Evolutionary conservation across 1,140 invertebrate genomes (phyloP), one percentile per base, ranked within the genome.

Genomic region (Apis dorsata): DNA sequence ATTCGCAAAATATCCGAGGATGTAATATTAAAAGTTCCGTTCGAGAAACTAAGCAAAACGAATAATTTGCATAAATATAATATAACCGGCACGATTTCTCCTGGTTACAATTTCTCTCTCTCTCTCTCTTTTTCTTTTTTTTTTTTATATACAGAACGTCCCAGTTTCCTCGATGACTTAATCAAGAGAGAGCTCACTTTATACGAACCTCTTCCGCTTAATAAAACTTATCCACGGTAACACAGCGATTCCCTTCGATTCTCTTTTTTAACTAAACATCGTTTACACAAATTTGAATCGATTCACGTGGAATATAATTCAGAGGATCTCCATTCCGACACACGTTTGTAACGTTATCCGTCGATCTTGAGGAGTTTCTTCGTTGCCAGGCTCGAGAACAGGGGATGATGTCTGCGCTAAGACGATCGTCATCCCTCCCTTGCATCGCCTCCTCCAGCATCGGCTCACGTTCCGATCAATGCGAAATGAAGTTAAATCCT

Each of bases 401-500:
- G 72, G 76, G 75, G 79, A 68, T 79, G 34, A 68, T 75, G 74
- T 74, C 62, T 57, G 1, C 3, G 21, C 34, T 89, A 86, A 90
- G 87, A 89, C 88, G 87, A 89, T 89, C 84, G 82, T 90, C 88
- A 73, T 24, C 24, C 24, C 24, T 24, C 24, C 24, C 24, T 24
- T 24, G 24, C 24, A 24, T 44, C 73, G 76, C 72, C 55, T 83
- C 70, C 86, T 76, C 75, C 60, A 59, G 63, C 62, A 83, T 73
- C 75, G 83, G 79, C 81, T 90, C 88, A 83, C 80, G 77, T 87
- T 88, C 73, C 77, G 72, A 57, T 85, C 86, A 90, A 91, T 89
- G 83, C 81, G 86, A 91, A 91, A 90, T 83, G 81, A 88, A 90
- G 85, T 86, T 88, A 87, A 89, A 86, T 86, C 86, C 87, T 72